A percentile compares a stretch with the other conserved stretches of the same genome.
Conservation (phyloP, 1,140 invertebrate genomes). For the Diorhabda carinulata region DNA sequence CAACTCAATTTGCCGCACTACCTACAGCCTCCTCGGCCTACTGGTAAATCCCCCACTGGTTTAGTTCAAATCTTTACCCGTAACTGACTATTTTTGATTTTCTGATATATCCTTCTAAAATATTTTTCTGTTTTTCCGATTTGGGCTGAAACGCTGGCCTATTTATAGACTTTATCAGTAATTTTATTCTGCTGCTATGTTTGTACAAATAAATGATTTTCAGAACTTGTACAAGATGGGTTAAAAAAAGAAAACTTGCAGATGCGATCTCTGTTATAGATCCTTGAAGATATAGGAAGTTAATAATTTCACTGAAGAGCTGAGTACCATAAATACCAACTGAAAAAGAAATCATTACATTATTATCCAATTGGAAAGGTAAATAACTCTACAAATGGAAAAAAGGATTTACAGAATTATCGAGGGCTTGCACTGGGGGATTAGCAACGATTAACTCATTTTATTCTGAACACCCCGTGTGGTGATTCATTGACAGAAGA, state of each 20-base stretch:
- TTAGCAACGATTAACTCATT: too few relatives aligned
- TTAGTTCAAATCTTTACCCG: too few relatives aligned
- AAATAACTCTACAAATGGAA: too few relatives aligned
- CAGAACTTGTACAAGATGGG: conserved; percentile 21
- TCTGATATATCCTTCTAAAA: conserved; percentile 12
- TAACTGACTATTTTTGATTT: conserved; percentile 15
- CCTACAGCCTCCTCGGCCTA: too few relatives aligned
- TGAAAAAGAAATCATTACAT: not conserved
- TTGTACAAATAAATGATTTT: conserved; percentile 14
- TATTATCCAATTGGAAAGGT: too few relatives aligned
- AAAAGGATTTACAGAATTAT: too few relatives aligned
- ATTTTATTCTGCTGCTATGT: conserved; percentile 5
- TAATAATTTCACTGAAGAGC: conserved; percentile 8
- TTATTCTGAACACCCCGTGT: too few relatives aligned
- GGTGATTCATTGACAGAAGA: too few relatives aligned
- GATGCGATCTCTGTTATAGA: conserved; percentile 19
- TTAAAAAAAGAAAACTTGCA: conserved; percentile 23
- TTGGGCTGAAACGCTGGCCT: conserved; percentile 22
- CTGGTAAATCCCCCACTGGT: too few relatives aligned
- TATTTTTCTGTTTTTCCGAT: conserved; percentile 8
- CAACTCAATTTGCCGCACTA: too few relatives aligned
- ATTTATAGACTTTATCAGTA: conserved; percentile 9
- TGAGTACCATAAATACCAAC: not conserved
- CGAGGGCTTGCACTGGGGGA: too few relatives aligned
- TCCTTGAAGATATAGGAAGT: conserved; percentile 18